A percentile compares a stretch with the other conserved stretches of the same genome.
These are phyloP conservation scores for Gephyroberyx darwinii DNA, from an alignment of 2,797 vertebrate genomes.

Conservation along the genomic window DNA sequence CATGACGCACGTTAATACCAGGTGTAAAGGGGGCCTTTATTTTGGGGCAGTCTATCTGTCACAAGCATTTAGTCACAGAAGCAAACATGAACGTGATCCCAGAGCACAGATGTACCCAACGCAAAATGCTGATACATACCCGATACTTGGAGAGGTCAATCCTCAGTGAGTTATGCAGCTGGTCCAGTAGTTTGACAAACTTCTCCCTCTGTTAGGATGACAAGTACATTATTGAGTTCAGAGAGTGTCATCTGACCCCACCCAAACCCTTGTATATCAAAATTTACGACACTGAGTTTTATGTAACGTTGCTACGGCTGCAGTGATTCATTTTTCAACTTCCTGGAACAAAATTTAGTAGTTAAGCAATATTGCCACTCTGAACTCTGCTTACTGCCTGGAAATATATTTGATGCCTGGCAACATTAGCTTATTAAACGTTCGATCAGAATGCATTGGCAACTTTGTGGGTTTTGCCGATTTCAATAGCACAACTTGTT, in stretches of 20 bases:
- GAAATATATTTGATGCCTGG: constrained; percentile 49
- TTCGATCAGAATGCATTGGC: constrained; percentile 30
- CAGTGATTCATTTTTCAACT: constrained; percentile 54
- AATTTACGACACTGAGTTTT: constrained; percentile 38
- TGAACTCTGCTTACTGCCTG: constrained; percentile 37
- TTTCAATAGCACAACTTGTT: constrained; percentile 20
- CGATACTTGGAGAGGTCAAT: constrained; percentile 98
- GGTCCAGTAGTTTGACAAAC: constrained; percentile 97
- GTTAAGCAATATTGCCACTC: constrained; percentile 30
- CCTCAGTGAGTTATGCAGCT: constrained; percentile 96
- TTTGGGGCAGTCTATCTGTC: too few relatives aligned
- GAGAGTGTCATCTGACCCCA: constrained; percentile 22
- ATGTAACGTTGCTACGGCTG: constrained; percentile 8
- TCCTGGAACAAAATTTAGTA: constrained; percentile 48
- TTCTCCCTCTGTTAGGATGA: constrained; percentile 91
- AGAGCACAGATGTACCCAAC: background rate
- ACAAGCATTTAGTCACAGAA: too few relatives aligned
- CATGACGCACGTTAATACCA: too few relatives aligned
- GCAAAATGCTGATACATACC: constrained; percentile 80
- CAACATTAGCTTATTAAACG: constrained; percentile 67
- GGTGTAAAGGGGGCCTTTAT: too few relatives aligned
- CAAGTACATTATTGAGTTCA: constrained; percentile 57
- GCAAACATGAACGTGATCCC: background rate
- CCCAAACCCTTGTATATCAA: constrained; percentile 28
- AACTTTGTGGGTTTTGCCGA: constrained; percentile 23